Evolutionary conservation across 2,113 vertebrate genomes (phyloP), one percentile per base, ranked within the genome.

Genomic region (Calypte anna): DNA sequence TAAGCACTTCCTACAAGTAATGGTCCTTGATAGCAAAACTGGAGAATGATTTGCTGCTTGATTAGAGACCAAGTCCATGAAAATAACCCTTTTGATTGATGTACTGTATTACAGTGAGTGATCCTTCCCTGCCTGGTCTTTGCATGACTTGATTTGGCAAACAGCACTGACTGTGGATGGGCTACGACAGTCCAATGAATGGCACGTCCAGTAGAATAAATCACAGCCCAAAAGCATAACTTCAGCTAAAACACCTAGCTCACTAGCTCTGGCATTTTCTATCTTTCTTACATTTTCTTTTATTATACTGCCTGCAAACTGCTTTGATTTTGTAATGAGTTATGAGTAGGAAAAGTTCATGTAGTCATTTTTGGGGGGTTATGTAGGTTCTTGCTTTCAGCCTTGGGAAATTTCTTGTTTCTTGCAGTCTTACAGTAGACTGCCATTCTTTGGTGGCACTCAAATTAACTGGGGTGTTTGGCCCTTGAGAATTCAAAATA

Each of bases 61-160:
- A 93, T 92, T 89, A 93, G 87, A 93, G 84, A 87, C 27, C 63
- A 90, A 93, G 83, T 90, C 93, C 91, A 55, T 94, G 90, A 91
- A 94, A 96, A 94, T 83, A 94, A 82, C 58, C 40, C 40, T 67
- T 92, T 77, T 95, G 91, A 97, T 91, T 88, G 93, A 93, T 93
- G 89, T 67, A 94, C 80, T 96, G 51, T 69, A 82, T 91, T 94
- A 80, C 58, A 57, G 57, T 69, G 59, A 91, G 74, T 80, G 74
- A 94, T 95, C 88, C 81, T 92, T 83, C 68, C 70, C 63, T 91
- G 57, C 64, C 66, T 82, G 78, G 68, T 90, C 82, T 96, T 97
- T 93, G 79, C 93, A 94, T 95, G 90, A 93, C 73, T 94, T 72
- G 91, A 93, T 97, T 96, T 96, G 89, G 96, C 63, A 97, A 94